Conservation (phyloP, 2,888 invertebrate species). For the Brachypalpus laphriformis region DNA sequence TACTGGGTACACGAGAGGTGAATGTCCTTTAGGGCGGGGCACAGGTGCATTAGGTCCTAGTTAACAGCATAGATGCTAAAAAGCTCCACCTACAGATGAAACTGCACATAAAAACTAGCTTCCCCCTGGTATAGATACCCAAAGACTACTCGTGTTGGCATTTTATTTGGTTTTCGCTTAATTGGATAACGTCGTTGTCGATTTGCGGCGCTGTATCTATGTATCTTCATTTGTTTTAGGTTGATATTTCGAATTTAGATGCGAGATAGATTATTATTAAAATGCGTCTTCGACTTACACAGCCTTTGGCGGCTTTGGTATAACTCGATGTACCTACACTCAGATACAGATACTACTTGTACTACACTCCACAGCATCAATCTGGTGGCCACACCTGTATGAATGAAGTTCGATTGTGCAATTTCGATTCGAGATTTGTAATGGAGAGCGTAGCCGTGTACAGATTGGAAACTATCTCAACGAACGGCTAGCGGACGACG, state of each 20-base stretch:
- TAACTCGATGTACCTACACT: conserved; percentile 11
- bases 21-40: conserved; percentile 68
- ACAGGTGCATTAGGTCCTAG: conserved; percentile 32
- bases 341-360: conserved; percentile 31
- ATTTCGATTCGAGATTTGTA: conserved; percentile 56
- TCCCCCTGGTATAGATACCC: background rate
- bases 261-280: conserved; percentile 37
- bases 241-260: conserved; percentile 67
- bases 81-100: conserved; percentile 68
- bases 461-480: conserved; percentile 56
- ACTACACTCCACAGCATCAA: conserved; percentile 10
- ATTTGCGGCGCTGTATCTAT: background rate
- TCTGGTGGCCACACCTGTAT: conserved; percentile 67
- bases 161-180: conserved; percentile 40
- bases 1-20: conserved; percentile 27
- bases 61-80: conserved; percentile 25
- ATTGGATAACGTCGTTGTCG: conserved; percentile 63
- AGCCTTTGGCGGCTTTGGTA: conserved; percentile 46
- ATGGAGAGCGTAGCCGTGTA: conserved; percentile 44
- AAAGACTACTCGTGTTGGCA: conserved; percentile 29
- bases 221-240: conserved; percentile 52
- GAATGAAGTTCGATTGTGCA: conserved; percentile 73
- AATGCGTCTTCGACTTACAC: conserved; percentile 43
- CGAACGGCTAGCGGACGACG: background rate
- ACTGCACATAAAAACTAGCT: conserved; percentile 24